Evolutionary conservation across 1,140 invertebrate species (phyloP), one percentile per base, ranked within the genome.

Genomic region (Xylocopa sonorina): DNA sequence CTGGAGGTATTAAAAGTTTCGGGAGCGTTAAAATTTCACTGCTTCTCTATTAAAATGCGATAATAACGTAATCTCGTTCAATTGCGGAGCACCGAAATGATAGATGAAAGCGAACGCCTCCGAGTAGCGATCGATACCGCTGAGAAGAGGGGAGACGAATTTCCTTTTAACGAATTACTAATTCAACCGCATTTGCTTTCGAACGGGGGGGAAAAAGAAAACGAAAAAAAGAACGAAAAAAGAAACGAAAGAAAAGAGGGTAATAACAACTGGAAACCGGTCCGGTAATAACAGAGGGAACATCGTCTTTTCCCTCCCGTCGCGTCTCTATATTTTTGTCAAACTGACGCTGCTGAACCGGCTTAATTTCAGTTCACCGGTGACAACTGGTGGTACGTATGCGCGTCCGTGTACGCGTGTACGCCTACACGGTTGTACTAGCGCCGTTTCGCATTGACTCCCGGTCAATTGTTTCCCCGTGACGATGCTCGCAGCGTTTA

Each of bases 291-390:
- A 63, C 58, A 34, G n/a, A 21, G 32, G 0, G 46, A 21, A 50
- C 57, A 55, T 34, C 57, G 27, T 34, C 38, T 41, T 60, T 41
- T 16, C 29, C 32, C 53, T 29, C 29, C 32, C 50, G 10, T n/a
- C 9, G 4, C 9, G 3, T n/a, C 57, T n/a, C 57, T n/a, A n/a
- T 34, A 60, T 60, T 60, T 60, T 60, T 60, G 57, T 60, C 57
- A 60, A 60, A 60, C 57, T 60, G 57, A 60, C 57, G 34, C 21
- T 12, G 57, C 32, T 60, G 32, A 60, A 60, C 57, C 21, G 32
- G 32, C 57, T 84, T 84, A 83, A 84, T 84, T 80, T 83, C 57
- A 72, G 72, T 75, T 69, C 81, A 50, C 41, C 27, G n/a, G n/a
- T n/a, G n/a, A n/a, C n/a, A n/a, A n/a, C n/a, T n/a, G n/a, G n/a